Evolutionary conservation across 2,113 vertebrate species (phyloP).

Genomic region (Pseudopipra pipra): DNA sequence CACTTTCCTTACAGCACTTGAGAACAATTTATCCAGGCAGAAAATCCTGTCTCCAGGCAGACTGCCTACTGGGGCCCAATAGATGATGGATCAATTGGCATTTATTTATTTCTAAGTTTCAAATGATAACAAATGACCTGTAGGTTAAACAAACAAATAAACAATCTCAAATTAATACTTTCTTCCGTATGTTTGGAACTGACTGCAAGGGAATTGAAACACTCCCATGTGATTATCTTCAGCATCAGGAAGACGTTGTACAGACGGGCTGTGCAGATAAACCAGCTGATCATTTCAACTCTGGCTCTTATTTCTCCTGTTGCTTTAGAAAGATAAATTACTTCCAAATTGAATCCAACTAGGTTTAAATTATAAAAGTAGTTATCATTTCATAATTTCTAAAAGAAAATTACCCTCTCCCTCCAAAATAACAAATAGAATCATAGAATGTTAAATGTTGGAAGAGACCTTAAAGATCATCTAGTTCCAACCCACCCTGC

Average conservation of each 20-base stretch:
- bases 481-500: no score
- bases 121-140: background rate
- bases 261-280: background rate
- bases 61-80: background rate
- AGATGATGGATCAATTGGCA: background rate
- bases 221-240: background rate
- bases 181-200: background rate
- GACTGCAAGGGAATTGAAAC: background rate
- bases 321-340: background rate
- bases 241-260: background rate
- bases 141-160: background rate
- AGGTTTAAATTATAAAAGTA: background rate
- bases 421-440: background rate
- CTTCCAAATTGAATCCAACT: background rate
- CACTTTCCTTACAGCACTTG: background rate
- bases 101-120: background rate
- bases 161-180: background rate
- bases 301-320: background rate
- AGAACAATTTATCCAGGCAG: background rate
- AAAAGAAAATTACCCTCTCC: background rate
- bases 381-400: background rate
- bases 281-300: background rate
- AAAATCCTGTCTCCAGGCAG: background rate
- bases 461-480: background rate
- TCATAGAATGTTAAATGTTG: background rate